Base-by-base conservation (phyloP, 2,888 invertebrate species). In the Lithophane semibrunnea region DNA sequence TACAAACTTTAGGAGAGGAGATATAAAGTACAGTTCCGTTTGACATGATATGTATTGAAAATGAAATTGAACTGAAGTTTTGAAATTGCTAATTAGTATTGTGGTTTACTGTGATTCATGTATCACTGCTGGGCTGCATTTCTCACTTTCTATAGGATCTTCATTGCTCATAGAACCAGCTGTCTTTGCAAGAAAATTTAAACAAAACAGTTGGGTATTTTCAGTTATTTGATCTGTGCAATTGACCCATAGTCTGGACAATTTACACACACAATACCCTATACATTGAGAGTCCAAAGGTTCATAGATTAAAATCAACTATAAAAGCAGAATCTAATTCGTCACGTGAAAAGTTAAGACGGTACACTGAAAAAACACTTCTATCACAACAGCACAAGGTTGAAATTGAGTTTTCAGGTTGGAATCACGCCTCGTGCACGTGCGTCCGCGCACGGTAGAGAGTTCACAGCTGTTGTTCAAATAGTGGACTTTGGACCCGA, bases 401-500 rank as follows among this genome's bases (percentile, higher is more conserved):
- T 87, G 86, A 80, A 66, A 81, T 75, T 88, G 52, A 21, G 21
- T 75, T 79, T 82, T 75, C 77, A 80, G 73, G 67, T 66, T 54
- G 71, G 21, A 83, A 95, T 95, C 96, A 96, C 94, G 96, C 93
- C 90, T 82, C 37, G 88, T 86, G 93, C 95, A 95, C 95, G 95
- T 92, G 92, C 89, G 82, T 80, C 29, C 58, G 88, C 90, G 91
- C 93, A 91, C 91, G 92, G 91, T 92, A 92, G 92, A 91, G 93
- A 93, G 93, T 92, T 91, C 92, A 94, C 95, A 95, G 95, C 95
- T 94, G 95, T 93, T 93, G 91, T 90, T 89, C 88, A 89, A 89
- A 89, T 89, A 89, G 87, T 92, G 95, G 96, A 96, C 96, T 96
- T 96, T 96, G 96, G 91, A 96, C 95, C 90, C 93, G 91, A 87